Conservation (phyloP, 2,113 vertebrate species). For the Rhabdornis inornatus region DNA sequence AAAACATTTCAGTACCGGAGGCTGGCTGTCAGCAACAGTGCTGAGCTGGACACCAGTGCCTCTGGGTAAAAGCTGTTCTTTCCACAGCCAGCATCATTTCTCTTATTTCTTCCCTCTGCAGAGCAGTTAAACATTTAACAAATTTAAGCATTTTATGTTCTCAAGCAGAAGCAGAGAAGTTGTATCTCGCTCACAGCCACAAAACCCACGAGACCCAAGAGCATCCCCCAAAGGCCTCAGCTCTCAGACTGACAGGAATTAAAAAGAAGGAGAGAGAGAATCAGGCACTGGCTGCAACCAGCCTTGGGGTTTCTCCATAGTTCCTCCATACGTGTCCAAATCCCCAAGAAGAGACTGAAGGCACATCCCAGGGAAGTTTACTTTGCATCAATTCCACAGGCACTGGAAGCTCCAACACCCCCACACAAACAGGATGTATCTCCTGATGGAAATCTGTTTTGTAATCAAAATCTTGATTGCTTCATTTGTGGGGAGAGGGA, state of each 20-base stretch:
- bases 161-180: not conserved
- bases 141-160: not conserved
- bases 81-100: not conserved
- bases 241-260: not conserved
- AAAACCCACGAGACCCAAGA: not conserved
- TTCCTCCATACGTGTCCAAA: not conserved
- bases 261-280: not conserved
- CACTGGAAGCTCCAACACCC: not conserved
- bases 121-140: not conserved
- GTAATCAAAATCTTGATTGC: constrained; percentile 14
- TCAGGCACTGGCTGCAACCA: not conserved
- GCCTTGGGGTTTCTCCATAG: not conserved
- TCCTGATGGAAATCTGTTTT: not conserved
- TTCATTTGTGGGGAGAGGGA: not conserved
- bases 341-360: not conserved
- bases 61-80: not conserved
- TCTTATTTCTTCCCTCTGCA: not conserved
- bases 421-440: not conserved
- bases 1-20: constrained; percentile 1
- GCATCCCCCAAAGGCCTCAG: not conserved
- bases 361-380: not conserved
- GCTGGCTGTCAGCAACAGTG: not conserved
- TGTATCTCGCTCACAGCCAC: not conserved
- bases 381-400: not conserved
- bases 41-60: not conserved